Evolutionary conservation across 2,797 vertebrate genomes (phyloP).

Genomic region (Alectoris magna): DNA sequence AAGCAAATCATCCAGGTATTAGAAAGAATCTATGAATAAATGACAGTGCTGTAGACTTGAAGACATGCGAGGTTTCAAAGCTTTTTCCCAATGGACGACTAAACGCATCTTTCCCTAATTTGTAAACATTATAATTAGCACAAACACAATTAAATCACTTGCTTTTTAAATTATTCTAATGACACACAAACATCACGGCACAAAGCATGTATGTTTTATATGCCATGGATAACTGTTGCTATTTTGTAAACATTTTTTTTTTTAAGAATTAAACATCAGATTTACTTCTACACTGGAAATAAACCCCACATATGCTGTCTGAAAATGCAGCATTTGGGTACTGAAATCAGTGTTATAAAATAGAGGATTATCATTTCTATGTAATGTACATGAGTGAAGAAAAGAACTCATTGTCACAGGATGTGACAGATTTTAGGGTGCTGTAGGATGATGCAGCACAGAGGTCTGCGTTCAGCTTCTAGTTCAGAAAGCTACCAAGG

Average conservation of each 20-base stretch:
- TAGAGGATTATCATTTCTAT: background rate
- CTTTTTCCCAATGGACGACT: background rate
- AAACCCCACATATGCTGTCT: background rate
- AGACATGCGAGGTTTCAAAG: slow-evolving; percentile 27
- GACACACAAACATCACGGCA: background rate
- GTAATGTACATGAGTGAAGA: background rate
- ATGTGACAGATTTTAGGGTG: background rate
- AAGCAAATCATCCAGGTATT: slow-evolving; percentile 51
- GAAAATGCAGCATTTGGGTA: background rate
- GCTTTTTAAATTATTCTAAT: slow-evolving; percentile 35
- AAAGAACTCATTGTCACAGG: background rate
- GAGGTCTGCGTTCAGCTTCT: background rate
- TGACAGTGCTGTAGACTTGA: slow-evolving; percentile 14
- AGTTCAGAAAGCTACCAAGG: background rate
- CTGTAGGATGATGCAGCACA: background rate
- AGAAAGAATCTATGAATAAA: slow-evolving; percentile 50
- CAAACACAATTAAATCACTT: slow-evolving; percentile 34
- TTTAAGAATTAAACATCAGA: slow-evolving; percentile 7
- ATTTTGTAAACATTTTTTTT: background rate
- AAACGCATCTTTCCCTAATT: slow-evolving; percentile 31
- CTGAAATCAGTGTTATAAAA: background rate
- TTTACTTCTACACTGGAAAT: background rate
- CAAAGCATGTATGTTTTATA: slow-evolving; percentile 22
- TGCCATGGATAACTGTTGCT: background rate
- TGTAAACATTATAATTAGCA: slow-evolving; percentile 54